These are phyloP conservation scores for Drosophila hamatofila DNA, from an alignment of 2,888 invertebrate genomes.

Conservation along the genomic window DNA sequence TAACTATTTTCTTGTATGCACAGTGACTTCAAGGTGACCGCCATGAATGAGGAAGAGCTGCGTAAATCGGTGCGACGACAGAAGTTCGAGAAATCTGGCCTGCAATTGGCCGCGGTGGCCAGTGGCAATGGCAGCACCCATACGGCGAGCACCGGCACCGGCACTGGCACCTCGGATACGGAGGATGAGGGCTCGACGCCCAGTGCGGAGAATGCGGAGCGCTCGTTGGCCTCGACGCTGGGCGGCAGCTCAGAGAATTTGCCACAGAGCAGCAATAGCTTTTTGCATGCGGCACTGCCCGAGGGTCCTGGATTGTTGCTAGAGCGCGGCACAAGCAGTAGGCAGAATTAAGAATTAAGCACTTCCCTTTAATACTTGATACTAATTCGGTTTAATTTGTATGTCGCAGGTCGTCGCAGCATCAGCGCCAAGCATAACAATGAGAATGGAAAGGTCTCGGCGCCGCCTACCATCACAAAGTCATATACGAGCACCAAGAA, in stretches of 20 bases:
- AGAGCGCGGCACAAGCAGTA: slow-evolving; percentile 84
- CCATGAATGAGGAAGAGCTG: slow-evolving; percentile 94
- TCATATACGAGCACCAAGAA: slow-evolving; percentile 85
- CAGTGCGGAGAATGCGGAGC: slow-evolving; percentile 92
- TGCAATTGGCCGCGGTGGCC: slow-evolving; percentile 69
- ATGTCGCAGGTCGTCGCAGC: slow-evolving; percentile 86
- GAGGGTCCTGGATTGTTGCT: slow-evolving; percentile 84
- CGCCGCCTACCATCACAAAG: slow-evolving; percentile 84
- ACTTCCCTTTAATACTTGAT: too few relatives aligned
- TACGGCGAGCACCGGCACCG: slow-evolving; percentile 86
- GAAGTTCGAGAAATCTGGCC: slow-evolving; percentile 87
- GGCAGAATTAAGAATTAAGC: too few relatives aligned
- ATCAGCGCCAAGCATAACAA: slow-evolving; percentile 88
- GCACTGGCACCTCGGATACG: slow-evolving; percentile 91
- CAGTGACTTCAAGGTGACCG: slow-evolving; percentile 94
- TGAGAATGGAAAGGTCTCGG: slow-evolving; percentile 81
- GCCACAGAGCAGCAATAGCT: slow-evolving; percentile 83
- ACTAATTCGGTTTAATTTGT: neutral
- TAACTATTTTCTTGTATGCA: neutral
- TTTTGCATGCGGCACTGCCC: slow-evolving; percentile 84
- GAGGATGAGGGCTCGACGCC: slow-evolving; percentile 92
- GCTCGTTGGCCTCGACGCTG: slow-evolving; percentile 88
- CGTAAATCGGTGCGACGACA: slow-evolving; percentile 90
- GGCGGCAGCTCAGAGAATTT: slow-evolving; percentile 90
- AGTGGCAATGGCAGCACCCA: slow-evolving; percentile 85